Evolutionary conservation across 2,888 invertebrate species (phyloP).

Genomic region (Archips crataeganus): DNA sequence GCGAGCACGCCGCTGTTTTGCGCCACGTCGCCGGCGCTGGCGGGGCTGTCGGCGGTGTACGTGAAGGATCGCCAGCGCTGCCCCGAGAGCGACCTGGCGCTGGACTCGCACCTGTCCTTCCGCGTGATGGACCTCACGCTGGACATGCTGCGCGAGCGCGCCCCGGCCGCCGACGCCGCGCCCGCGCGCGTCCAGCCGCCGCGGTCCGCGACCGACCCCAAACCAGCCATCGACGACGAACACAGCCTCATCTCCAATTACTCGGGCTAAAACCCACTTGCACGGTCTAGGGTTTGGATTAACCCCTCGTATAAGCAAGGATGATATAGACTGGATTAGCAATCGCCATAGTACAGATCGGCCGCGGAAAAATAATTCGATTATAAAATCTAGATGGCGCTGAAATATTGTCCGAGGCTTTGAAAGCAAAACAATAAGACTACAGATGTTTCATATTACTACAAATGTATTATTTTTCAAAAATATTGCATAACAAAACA

Average conservation of each 20-base stretch:
- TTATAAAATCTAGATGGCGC: too few relatives aligned
- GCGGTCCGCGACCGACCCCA: background rate
- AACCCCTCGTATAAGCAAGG: too few relatives aligned
- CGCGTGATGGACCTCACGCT: conserved; percentile 65
- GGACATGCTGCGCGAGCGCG: conserved; percentile 59
- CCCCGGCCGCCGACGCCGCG: conserved; percentile 44
- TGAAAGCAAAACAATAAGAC: too few relatives aligned
- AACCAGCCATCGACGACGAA: conserved; percentile 21
- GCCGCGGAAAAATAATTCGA: too few relatives aligned
- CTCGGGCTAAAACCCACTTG: conserved; percentile 12
- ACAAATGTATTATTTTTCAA: too few relatives aligned
- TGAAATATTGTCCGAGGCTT: too few relatives aligned
- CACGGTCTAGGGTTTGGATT: too few relatives aligned
- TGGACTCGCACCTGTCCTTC: conserved; percentile 69
- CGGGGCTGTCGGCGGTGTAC: conserved; percentile 93
- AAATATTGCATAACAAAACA: too few relatives aligned
- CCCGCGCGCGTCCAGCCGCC: background rate
- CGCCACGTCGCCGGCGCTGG: conserved; percentile 92
- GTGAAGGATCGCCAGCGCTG: conserved; percentile 95
- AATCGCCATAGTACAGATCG: too few relatives aligned
- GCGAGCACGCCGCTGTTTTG: conserved; percentile 95
- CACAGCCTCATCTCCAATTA: conserved; percentile 27
- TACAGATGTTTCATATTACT: too few relatives aligned
- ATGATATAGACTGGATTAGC: too few relatives aligned
- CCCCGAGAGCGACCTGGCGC: conserved; percentile 68